Percentiles rank a stretch among this genome's conserved stretches.
Evolutionary conservation across 2,888 invertebrate genomes (phyloP).

Genomic region (Encarsia formosa): DNA sequence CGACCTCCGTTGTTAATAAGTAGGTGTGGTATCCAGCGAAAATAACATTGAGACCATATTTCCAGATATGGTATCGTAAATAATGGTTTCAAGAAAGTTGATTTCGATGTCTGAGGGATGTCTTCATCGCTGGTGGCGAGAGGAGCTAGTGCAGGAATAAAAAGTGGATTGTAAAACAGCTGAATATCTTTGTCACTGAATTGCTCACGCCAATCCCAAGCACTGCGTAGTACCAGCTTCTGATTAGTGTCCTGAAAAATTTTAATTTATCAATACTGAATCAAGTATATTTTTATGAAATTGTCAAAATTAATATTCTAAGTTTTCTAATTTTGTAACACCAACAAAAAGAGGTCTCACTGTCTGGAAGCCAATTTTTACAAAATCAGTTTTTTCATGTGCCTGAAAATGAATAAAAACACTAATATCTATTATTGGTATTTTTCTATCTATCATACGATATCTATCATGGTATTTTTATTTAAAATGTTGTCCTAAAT

Average conservation of each 20-base stretch:
- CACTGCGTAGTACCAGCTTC: constrained; percentile 65
- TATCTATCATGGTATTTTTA: no score
- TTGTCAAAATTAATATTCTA: no score
- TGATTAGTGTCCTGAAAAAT: constrained; percentile 49
- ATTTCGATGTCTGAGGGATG: background rate
- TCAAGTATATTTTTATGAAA: no score
- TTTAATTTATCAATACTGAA: background rate
- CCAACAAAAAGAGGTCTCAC: no score
- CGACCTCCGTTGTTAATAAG: constrained; percentile 71
- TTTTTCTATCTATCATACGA: no score
- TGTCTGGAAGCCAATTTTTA: no score
- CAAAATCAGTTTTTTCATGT: no score
- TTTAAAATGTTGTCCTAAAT: no score
- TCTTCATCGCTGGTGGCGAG: constrained; percentile 10
- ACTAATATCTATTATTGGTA: no score
- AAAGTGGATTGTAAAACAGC: constrained; percentile 83
- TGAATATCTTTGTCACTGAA: constrained; percentile 76
- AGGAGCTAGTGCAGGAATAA: no score
- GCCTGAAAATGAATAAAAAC: no score
- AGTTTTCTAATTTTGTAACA: no score
- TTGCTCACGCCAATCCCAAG: constrained; percentile 90
- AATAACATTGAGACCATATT: constrained; percentile 86
- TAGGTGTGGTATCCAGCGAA: constrained; percentile 80
- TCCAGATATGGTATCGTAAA: constrained; percentile 59
- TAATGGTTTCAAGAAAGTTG: constrained; percentile 52